phyloP scores from a whole-genome alignment of 2,113 vertebrate species.

The Marmota monax region DNA sequence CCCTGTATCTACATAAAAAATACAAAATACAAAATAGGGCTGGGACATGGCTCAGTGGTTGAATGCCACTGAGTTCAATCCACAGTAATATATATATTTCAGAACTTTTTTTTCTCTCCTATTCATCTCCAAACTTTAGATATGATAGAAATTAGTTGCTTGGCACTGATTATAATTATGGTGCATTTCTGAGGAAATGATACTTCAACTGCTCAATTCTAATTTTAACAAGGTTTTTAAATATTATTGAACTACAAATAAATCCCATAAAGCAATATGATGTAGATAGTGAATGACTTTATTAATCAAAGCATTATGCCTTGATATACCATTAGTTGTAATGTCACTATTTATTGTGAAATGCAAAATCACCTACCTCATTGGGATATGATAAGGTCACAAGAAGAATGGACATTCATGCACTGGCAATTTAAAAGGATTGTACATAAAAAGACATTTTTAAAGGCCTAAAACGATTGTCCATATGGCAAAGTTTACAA shows the following conservation, averaged over 20 bases:
- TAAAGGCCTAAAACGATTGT: not conserved
- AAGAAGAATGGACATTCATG: not conserved
- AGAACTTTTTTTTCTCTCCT: not conserved
- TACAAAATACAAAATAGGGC: no score
- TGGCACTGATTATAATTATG: not conserved
- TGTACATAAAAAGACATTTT: not conserved
- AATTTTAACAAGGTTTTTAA: conserved; percentile 35
- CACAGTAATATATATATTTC: no score
- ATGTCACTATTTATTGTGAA: not conserved
- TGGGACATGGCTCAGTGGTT: no score
- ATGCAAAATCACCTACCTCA: not conserved
- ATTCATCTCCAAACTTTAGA: not conserved
- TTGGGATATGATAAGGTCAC: not conserved
- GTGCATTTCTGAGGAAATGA: conserved; percentile 12
- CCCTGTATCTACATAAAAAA: no score
- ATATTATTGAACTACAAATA: conserved; percentile 50
- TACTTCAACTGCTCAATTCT: not conserved
- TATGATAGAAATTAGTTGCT: conserved; percentile 19
- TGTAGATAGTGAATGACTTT: not conserved
- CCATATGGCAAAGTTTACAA: not conserved
- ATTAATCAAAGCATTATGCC: not conserved
- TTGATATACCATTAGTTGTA: not conserved
- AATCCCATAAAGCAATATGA: not conserved
- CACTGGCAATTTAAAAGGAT: not conserved
- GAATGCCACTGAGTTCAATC: no score